Evolutionary conservation across 2,888 invertebrate genomes (phyloP).

Genomic region (Ryuthela nishihirai): DNA sequence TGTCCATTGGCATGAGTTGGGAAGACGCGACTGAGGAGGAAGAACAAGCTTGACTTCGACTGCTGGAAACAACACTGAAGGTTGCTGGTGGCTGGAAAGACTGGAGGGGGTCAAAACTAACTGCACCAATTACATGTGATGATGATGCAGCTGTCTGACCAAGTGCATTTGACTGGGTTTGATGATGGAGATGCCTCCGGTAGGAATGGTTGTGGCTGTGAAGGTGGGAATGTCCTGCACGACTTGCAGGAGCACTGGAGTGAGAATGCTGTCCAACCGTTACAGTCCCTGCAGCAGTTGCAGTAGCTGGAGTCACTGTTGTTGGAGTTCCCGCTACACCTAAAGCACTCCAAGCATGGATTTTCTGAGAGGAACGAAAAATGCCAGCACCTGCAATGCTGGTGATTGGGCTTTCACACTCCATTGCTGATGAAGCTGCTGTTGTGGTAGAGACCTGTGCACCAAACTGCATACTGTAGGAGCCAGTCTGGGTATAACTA

Average conservation of each 20-base stretch:
- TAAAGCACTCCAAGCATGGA: conserved; percentile 31
- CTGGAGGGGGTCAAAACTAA: conserved; percentile 39
- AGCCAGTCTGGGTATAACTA: conserved; percentile 44
- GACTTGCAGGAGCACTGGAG: conserved; percentile 34
- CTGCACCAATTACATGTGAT: conserved; percentile 28
- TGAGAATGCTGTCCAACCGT: conserved; percentile 31
- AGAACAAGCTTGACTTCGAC: conserved; percentile 34
- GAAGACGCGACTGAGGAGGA: conserved; percentile 38
- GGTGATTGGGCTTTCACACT: conserved; percentile 65
- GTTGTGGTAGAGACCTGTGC: conserved; percentile 29
- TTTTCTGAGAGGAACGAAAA: conserved; percentile 36
- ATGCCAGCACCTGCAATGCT: conserved; percentile 34
- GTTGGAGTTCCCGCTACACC: conserved; percentile 27
- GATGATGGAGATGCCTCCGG: conserved; percentile 33
- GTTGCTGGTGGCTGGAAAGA: conserved; percentile 37
- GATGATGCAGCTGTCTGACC: conserved; percentile 19
- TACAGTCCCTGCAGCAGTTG: conserved; percentile 24
- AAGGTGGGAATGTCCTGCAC: conserved; percentile 33
- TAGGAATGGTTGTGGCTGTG: conserved; percentile 36
- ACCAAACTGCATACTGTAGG: conserved; percentile 36
- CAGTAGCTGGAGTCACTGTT: conserved; percentile 20
- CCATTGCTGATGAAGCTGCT: conserved; percentile 60
- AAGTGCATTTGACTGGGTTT: conserved; percentile 23
- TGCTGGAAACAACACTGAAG: conserved; percentile 27
- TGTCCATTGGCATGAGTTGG: conserved; percentile 43